Evolutionary conservation across 1,140 invertebrate species (phyloP), one percentile per base, ranked within the genome.

Genomic region (Achroia grisella): DNA sequence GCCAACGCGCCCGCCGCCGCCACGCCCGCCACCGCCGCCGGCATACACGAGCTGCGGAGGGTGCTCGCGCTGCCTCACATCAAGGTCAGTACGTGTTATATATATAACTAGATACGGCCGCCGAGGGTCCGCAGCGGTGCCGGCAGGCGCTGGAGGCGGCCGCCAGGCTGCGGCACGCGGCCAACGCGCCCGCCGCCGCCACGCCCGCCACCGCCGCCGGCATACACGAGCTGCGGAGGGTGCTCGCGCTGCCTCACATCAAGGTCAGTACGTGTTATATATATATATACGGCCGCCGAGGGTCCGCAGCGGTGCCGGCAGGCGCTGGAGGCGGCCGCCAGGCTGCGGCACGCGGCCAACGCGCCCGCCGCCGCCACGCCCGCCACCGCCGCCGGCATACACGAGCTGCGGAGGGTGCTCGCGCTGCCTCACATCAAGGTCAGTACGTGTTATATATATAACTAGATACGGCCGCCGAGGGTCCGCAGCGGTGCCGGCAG

Each of bases 401-500:
- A 91, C 82, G 87, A 97, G 80, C 89, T 98, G 58, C 87, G 92
- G 62, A 90, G 93, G 57, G 86, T 97, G 53, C 88, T 98, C 12
- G 89, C 89, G 48, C 89, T 91, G 69, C 93, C 95, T 48, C 94
- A 97, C 81, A 88, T 97, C 55, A 94, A 93, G 94, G 96, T 97
- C 80, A 89, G 91, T 37, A 1, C 17, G 6, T 23, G n/a, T n/a
- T n/a, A n/a, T n/a, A n/a, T n/a, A n/a, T n/a, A n/a, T n/a, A n/a
- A n/a, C n/a, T n/a, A n/a, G n/a, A n/a, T n/a, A n/a, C 94, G 6
- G 90, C 92, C 10, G 91, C 91, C 34, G 95, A 97, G 75, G 94
- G 91, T 12, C 91, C 95, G 9, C 87, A 91, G 50, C 91, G 92
- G 56, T 91, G 92, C 50, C 90, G 93, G 55, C 92, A 94, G 56